phyloP scores from a whole-genome alignment of 2,113 vertebrate genomes.

The Megalops atlanticus region DNA sequence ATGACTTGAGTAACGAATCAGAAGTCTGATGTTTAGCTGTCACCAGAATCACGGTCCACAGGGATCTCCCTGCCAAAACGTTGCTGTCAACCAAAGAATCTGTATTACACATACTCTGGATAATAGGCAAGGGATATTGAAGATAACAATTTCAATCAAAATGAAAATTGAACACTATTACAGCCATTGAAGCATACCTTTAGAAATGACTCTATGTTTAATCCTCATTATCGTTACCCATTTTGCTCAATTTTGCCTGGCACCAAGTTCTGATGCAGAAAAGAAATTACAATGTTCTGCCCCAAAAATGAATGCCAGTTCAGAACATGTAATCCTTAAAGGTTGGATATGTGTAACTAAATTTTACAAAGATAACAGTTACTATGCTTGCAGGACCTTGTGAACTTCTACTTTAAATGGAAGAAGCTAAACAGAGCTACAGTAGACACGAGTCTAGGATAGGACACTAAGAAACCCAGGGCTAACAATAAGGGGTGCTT shows the following conservation, averaged over 20 bases:
- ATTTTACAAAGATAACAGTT: not conserved
- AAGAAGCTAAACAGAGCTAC: too few relatives aligned
- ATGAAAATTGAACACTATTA: not conserved
- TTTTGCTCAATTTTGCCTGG: too few relatives aligned
- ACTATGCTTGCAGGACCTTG: not conserved
- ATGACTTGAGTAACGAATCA: conserved; percentile 16
- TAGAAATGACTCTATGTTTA: not conserved
- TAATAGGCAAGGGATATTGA: not conserved
- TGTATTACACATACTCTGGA: not conserved
- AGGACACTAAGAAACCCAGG: too few relatives aligned
- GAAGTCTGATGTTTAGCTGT: not conserved
- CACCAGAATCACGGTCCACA: not conserved
- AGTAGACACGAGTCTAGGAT: too few relatives aligned
- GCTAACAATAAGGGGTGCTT: too few relatives aligned
- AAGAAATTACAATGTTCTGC: not conserved
- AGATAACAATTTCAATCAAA: conserved; percentile 4
- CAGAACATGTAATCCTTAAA: not conserved
- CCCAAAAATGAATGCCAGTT: not conserved
- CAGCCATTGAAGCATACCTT: not conserved
- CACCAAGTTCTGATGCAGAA: not conserved
- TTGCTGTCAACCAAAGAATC: not conserved
- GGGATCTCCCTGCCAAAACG: not conserved
- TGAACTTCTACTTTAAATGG: too few relatives aligned
- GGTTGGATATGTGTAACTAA: not conserved
- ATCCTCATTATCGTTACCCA: not conserved